These are phyloP conservation scores for Dorcus parallelipipedus DNA, from an alignment of 2,888 invertebrate genomes.

Conservation along the genomic window DNA sequence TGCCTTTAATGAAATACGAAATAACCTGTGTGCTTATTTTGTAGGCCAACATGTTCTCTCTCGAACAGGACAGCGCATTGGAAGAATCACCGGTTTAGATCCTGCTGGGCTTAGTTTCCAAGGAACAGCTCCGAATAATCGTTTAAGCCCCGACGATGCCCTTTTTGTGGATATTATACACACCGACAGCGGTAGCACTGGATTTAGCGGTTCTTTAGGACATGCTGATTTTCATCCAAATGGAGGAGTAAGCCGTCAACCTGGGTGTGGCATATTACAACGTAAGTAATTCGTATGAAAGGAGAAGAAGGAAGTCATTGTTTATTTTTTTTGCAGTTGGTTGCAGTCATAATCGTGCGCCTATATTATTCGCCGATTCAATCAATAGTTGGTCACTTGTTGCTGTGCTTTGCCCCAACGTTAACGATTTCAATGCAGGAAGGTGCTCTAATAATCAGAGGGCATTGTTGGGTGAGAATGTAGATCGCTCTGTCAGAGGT, in stretches of 20 bases:
- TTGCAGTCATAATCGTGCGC: slow-evolving; percentile 51
- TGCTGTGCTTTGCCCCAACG: slow-evolving; percentile 7
- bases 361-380: slow-evolving; percentile 15
- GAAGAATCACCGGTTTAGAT: slow-evolving; percentile 45
- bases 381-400: slow-evolving; percentile 15
- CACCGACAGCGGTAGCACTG: slow-evolving; percentile 61
- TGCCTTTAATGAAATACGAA: slow-evolving; percentile 31
- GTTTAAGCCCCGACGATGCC: slow-evolving; percentile 63
- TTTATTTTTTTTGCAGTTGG: slow-evolving; percentile 50
- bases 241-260: slow-evolving; percentile 60
- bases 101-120: slow-evolving; percentile 63
- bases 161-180: slow-evolving; percentile 69
- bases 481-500: background rate
- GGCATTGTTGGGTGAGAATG: slow-evolving; percentile 8
- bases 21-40: background rate
- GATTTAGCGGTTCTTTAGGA: slow-evolving; percentile 58
- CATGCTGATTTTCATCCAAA: slow-evolving; percentile 72
- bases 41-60: slow-evolving; percentile 12
- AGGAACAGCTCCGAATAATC: slow-evolving; percentile 41
- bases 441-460: slow-evolving; percentile 2
- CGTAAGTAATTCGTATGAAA: background rate
- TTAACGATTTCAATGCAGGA: background rate
- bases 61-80: slow-evolving; percentile 8
- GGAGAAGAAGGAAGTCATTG: slow-evolving; percentile 23
- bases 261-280: slow-evolving; percentile 54